Conservation (phyloP, 2,113 vertebrate species). For the Carettochelys insculpta region DNA sequence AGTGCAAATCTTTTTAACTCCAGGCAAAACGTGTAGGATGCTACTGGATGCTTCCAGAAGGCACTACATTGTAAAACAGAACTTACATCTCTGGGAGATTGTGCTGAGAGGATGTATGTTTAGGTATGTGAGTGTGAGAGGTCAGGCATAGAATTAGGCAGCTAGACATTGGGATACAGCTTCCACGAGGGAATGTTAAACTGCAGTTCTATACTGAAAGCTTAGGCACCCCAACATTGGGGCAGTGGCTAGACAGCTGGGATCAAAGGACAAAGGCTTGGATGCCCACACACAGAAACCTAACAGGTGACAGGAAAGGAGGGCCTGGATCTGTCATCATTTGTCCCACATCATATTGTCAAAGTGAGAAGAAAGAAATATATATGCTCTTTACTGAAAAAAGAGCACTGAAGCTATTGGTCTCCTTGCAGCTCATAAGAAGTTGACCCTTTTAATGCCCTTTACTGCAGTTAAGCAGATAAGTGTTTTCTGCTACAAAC, state of each 20-base stretch:
- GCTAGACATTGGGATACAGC: not conserved
- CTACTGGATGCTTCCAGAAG: not conserved
- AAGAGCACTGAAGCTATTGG: not conserved
- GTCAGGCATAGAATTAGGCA: not conserved
- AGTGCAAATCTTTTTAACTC: not conserved
- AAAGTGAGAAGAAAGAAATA: not conserved
- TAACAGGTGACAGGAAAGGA: not conserved
- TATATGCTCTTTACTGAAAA: not conserved
- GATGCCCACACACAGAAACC: not conserved
- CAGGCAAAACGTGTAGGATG: not conserved
- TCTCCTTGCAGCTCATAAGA: not conserved
- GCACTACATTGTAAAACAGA: not conserved
- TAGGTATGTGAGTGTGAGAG: not conserved
- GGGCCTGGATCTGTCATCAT: not conserved
- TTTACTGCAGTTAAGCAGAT: not conserved
- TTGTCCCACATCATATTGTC: not conserved
- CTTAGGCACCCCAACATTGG: not conserved
- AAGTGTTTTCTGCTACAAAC: rapidly evolving
- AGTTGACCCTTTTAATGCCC: not conserved
- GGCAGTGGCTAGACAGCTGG: not conserved
- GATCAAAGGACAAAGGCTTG: not conserved
- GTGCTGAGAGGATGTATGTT: not conserved
- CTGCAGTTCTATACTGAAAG: not conserved
- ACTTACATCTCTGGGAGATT: not conserved
- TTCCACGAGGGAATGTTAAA: not conserved